Conservation (phyloP, 2,113 vertebrate genomes). For the Coryphaenoides rupestris region DNA sequence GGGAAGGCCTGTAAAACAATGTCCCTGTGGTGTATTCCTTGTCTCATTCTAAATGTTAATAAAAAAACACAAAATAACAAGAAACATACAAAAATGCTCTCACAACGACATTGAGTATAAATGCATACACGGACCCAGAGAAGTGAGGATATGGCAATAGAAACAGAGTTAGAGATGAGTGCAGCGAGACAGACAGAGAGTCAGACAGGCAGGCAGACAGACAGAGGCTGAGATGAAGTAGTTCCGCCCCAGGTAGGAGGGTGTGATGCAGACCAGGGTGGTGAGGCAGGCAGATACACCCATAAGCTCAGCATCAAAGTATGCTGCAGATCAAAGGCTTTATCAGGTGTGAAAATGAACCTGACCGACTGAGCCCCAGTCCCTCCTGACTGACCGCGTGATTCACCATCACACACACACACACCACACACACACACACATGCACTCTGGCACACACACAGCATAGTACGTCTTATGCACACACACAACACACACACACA, state of each 20-base stretch:
- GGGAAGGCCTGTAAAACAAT: too few relatives aligned
- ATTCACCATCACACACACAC: conserved; percentile 24
- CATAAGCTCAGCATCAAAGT: conserved; percentile 61
- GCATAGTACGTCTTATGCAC: too few relatives aligned
- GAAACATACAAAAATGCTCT: too few relatives aligned
- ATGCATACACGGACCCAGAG: too few relatives aligned
- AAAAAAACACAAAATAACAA: too few relatives aligned
- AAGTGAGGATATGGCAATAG: too few relatives aligned
- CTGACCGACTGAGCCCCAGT: conserved; percentile 41
- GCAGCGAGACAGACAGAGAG: not conserved
- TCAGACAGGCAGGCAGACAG: not conserved
- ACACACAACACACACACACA: conserved; percentile 9
- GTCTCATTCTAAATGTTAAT: too few relatives aligned
- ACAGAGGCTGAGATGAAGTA: not conserved
- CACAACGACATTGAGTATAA: too few relatives aligned
- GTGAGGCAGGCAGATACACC: conserved; percentile 41
- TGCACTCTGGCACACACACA: not conserved
- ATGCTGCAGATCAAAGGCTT: conserved; percentile 61
- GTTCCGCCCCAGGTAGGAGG: not conserved
- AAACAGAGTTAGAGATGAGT: too few relatives aligned
- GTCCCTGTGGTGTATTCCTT: too few relatives aligned
- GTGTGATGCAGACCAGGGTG: not conserved
- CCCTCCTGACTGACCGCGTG: conserved; percentile 21
- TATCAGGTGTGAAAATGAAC: conserved; percentile 67
- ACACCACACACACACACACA: conserved; percentile 2